A percentile compares a stretch with the other conserved stretches of the same genome.
Evolutionary conservation across 2,113 vertebrate genomes (phyloP).

Genomic region (Chaenocephalus aceratus): DNA sequence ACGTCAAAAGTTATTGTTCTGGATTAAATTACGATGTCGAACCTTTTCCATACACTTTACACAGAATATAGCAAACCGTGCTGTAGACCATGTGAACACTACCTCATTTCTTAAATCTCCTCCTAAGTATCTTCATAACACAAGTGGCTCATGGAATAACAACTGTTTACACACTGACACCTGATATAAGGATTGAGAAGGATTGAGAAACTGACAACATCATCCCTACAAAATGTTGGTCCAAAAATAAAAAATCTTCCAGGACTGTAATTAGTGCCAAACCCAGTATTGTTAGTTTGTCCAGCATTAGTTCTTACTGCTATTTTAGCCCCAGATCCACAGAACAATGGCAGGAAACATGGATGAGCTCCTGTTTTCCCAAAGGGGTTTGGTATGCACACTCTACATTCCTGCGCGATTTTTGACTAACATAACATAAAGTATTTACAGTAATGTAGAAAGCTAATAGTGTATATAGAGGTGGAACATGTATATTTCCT

Average conservation of each 20-base stretch:
- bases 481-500: not conserved
- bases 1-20: not conserved
- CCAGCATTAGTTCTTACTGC: constrained; percentile 53
- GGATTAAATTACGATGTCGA: not conserved
- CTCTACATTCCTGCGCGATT: not conserved
- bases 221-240: not conserved
- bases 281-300: constrained; percentile 29
- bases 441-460: not conserved
- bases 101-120: not conserved
- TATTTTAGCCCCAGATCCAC: constrained; percentile 57
- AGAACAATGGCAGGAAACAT: constrained; percentile 85
- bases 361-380: constrained; percentile 74
- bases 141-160: not conserved
- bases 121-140: not conserved
- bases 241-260: not conserved
- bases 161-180: not conserved
- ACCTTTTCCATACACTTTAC: not conserved
- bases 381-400: constrained; percentile 28
- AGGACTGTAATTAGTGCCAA: constrained; percentile 26
- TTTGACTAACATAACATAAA: not conserved
- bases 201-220: not conserved
- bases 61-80: not conserved
- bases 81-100: not conserved
- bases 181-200: not conserved
- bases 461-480: not conserved